These are phyloP conservation scores for Centroberyx gerrardi DNA, from an alignment of 2,797 vertebrate species.

Conservation along the genomic window DNA sequence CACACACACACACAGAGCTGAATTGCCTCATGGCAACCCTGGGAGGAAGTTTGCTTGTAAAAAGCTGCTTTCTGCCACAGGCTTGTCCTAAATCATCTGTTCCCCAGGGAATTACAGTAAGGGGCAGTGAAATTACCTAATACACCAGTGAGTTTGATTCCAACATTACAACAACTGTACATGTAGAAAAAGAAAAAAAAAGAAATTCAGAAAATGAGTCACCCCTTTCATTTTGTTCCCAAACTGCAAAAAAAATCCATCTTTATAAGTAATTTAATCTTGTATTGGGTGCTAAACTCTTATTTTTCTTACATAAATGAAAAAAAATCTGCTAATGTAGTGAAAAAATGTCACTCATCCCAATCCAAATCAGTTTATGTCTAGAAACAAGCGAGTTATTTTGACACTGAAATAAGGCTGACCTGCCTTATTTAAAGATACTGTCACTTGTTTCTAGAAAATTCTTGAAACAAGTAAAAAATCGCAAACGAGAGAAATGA, in stretches of 20 bases:
- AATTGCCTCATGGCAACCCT: neutral
- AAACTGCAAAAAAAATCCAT: neutral
- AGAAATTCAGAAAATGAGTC: neutral
- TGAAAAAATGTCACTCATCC: neutral
- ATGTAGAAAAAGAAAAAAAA: neutral
- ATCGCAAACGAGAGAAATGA: too few species aligned
- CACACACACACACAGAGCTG: neutral
- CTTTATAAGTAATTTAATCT: neutral
- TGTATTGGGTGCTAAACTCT: neutral
- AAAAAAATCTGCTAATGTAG: neutral
- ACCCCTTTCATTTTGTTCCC: neutral
- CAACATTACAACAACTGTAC: neutral
- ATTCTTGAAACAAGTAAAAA: too few species aligned
- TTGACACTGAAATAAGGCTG: too few species aligned
- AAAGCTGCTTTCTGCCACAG: neutral
- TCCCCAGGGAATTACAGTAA: neutral
- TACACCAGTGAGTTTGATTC: conserved; percentile 1
- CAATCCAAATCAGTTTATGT: too few species aligned
- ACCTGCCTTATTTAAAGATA: too few species aligned
- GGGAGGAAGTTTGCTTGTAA: conserved; percentile 29
- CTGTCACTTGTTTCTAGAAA: too few species aligned
- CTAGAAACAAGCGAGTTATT: too few species aligned
- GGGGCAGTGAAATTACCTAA: neutral
- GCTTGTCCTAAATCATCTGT: neutral
- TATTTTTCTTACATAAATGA: neutral